Percentiles rank a stretch among this genome's conserved stretches.
Conservation (phyloP, 2,888 invertebrate species). For the Polymixis flavicincta region DNA sequence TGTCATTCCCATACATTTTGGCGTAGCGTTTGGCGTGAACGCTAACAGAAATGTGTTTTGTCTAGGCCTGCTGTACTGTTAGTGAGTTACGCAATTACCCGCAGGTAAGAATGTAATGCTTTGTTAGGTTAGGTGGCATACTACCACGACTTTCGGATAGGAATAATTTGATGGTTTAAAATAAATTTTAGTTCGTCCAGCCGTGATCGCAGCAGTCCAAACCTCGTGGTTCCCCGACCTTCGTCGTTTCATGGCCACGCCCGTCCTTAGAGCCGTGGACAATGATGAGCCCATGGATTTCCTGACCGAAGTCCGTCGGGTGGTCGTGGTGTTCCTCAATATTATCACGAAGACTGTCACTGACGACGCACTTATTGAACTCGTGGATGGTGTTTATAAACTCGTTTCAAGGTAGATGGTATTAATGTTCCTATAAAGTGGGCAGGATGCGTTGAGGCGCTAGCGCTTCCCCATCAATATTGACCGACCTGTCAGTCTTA, state of each 20-base stretch:
- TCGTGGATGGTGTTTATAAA: conserved; percentile 89
- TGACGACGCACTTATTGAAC: conserved; percentile 82
- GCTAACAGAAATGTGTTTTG: no score
- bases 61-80: no score
- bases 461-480: not conserved
- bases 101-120: no score
- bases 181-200: conserved; percentile 75
- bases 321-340: conserved; percentile 93
- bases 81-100: no score
- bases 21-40: no score
- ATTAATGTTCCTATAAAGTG: not conserved
- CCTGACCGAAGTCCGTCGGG: conserved; percentile 93
- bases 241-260: conserved; percentile 90
- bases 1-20: no score
- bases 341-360: conserved; percentile 86
- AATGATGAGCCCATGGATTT: conserved; percentile 93
- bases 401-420: conserved; percentile 73
- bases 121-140: no score
- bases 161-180: no score
- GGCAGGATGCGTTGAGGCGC: no score
- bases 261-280: conserved; percentile 91
- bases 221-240: conserved; percentile 83
- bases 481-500: not conserved
- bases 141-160: no score
- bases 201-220: conserved; percentile 75